Base-by-base conservation (phyloP, 2,113 vertebrate genomes). In the Phyllostomus discolor region DNA sequence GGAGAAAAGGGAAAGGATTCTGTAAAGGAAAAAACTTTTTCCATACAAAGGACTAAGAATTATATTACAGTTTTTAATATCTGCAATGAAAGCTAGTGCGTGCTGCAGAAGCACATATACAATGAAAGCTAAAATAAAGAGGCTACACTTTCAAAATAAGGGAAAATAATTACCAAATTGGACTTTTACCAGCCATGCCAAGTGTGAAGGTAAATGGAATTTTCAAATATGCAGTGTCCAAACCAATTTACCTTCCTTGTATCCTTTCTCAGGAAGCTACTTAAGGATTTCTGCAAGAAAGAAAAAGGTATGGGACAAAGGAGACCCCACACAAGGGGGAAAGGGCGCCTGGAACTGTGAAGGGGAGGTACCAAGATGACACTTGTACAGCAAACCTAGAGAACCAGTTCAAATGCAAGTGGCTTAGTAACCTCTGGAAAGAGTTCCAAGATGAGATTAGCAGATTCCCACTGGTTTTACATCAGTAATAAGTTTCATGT, bases 61-160 rank as follows among this genome's bases (percentile, higher is more conserved):
- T 83, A 94, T 24, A 67, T 54, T 43, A 69, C 76, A 75, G 31
- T 84, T 69, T 81, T 76, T 57, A 89, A 52, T 54, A 88, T 41
- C 57, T 24, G 57, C 8, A 67, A 82, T 78, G 43, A 67, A 88
- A 95, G 24, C 3, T 10, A 72, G 52, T 8, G 41, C 43, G 46
- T 16, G 26, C 24, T 73, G 26, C 41, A 73, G 41, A 11, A 73
- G 70, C 24, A 43, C 52, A 54, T 73, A 28, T 31, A 67, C 5
- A 67, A 88, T 83, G 50, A 67, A 92, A 95, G 24, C 2, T 17
- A 84, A 38, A 88, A 88, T 84, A 92, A 88, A 88, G n/a, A 70
- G 83, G 66, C 52, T 41, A 79, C 57, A 20, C 22, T 62, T 76
- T 92, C 78, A 48, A 79, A 76, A 69, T 76, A 91, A 88, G 41